Evolutionary conservation across 35 echinoderm and acorn worm genomes (phyloP), one percentile per base, ranked within the genome.

Genomic region (Lytechinus pictus): DNA sequence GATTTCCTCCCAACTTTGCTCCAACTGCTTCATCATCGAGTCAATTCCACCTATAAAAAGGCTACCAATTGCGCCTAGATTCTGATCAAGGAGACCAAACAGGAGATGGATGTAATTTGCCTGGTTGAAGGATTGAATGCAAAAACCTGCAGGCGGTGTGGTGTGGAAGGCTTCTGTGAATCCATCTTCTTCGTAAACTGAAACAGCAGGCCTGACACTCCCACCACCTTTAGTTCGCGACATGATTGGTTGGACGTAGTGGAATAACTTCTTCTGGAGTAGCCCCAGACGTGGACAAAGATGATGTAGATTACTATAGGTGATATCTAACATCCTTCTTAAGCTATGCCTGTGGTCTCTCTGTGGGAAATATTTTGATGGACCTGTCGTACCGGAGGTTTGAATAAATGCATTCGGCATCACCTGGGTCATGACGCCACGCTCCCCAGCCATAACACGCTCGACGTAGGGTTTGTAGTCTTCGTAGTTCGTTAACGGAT

Each of bases 351-450:
- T 44, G 4, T 10, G 89, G 29, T 60, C 28, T 51, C 61, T 95
- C 19, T 44, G 33, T 44, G 33, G 33, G 2, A 44, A 44, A 44
- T 44, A 44, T 44, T 44, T 44, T 44, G 33, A 95, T 54, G 61
- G 54, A 55, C 97, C 97, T 4, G 97, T 97, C 19, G 97, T 98
- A 8, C 97, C 97, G 7, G 96, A 96, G 10, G 97, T 98, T 16
- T 96, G 60, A 6, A 72, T 86, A 54, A 98, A 95, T 9, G 95
- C 95, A 6, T 54, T 56, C 10, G 87, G 94, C 86, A 87, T 60
- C 21, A 96, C 95, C 27, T 86, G 55, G 9, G 95, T 94, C 33
- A 98, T 94, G 19, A 97, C 96, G 28, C 96, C 94, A 95, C 95
- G 24, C 33, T 44, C 33, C 33, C 33, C 33, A 44, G 33, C 33